Base-by-base conservation (phyloP, 92 coral and sea anemone genomes). In the Galaxea fascicularis region DNA sequence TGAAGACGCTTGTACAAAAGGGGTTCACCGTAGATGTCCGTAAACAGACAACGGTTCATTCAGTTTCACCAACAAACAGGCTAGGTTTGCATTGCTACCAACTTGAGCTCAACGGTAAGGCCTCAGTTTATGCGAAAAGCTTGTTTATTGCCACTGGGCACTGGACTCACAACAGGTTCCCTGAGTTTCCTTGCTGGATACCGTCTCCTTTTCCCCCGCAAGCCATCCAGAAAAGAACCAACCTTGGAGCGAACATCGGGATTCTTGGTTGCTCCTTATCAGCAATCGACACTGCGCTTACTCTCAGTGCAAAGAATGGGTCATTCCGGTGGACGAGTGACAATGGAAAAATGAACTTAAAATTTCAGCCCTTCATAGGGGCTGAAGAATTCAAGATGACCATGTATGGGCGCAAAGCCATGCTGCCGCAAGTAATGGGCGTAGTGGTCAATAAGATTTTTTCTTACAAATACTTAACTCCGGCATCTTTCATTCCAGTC, bases 101-200 rank as follows among this genome's bases (percentile, higher is more conserved):
- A 45, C 83, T 85, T 29, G 83, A 65, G 15, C 81, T 87, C n/a
- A 65, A 74, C 62, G 64, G n/a, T 21, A 81, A 73, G 73, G 59
- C 24, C 1, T 57, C 26, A 70, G 76, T 13, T 41, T 70, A 77
- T 20, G 85, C 74, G 12, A 82, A 17, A 52, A 53, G 35, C 8
- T 12, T 85, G 59, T 86, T 86, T 28, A 17, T 86, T n/a, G 90
- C 90, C 22, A 78, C 74, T 14, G 90, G 90, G 18, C 90, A 86
- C 80, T 86, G 90, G 90, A 52, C 25, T 65, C 21, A 68, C 85
- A 69, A 86, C 71, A 86, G 90, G 54, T 85, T 85, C 41, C 89
- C 89, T 4, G 73, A 77, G 3, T 58, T 85, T 57, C 66, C 62
- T 39, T 75, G 45, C 20, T 85, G 83, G 83, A 24, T 84, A 63